phyloP scores from a whole-genome alignment of 2,797 vertebrate genomes.

The Columba guinea region DNA sequence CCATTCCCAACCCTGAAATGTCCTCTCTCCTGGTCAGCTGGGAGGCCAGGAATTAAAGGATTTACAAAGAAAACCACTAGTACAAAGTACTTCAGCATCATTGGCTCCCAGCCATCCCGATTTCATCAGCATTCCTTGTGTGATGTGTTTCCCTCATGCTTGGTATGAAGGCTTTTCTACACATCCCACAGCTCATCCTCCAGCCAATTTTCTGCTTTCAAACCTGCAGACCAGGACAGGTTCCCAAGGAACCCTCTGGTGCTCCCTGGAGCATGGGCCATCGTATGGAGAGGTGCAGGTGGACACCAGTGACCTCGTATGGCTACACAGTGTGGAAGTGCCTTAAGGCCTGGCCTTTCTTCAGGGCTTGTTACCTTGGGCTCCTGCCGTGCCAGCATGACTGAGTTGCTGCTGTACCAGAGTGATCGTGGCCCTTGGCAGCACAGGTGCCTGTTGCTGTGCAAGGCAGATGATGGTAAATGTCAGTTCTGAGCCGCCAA shows the following conservation, averaged over 20 bases:
- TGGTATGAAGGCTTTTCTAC: not conserved
- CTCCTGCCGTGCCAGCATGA: not conserved
- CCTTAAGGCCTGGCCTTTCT: not conserved
- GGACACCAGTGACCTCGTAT: rapidly evolving
- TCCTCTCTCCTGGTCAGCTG: not conserved
- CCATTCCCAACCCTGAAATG: not conserved
- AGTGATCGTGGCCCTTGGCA: rapidly evolving
- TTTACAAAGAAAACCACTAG: not conserved
- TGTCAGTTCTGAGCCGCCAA: not conserved
- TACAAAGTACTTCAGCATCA: not conserved
- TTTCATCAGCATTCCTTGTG: not conserved
- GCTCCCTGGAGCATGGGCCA: not conserved
- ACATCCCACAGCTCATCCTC: not conserved
- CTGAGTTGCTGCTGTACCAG: not conserved
- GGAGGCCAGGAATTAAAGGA: not conserved
- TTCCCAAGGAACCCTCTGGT: not conserved
- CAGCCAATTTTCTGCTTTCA: not conserved
- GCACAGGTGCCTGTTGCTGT: not conserved
- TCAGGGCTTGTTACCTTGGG: not conserved
- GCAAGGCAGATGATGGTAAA: not conserved
- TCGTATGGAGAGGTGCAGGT: not conserved
- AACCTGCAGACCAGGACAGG: not conserved
- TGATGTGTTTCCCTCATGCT: not conserved
- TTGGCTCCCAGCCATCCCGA: not conserved
- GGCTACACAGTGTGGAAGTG: not conserved